Evolutionary conservation across 2,797 vertebrate species (phyloP).

Genomic region (Takifugu rubripes): DNA sequence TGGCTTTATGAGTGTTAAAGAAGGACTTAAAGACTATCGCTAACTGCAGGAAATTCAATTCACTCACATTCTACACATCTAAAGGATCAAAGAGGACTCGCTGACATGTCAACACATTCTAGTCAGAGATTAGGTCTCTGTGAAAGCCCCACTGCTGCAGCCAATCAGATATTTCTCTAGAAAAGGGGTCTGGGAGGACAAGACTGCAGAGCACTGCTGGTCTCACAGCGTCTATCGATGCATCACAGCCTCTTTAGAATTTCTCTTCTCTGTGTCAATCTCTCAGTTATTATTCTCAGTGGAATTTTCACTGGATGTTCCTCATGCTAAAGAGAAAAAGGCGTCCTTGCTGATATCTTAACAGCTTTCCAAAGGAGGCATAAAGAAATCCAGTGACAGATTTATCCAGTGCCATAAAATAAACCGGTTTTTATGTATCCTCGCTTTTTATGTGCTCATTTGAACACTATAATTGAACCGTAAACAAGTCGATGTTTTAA

Average conservation of each 20-base stretch:
- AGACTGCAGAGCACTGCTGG: constrained; percentile 47
- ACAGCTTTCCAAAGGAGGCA: constrained; percentile 68
- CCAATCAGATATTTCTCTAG: constrained; percentile 57
- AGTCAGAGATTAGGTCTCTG: constrained; percentile 16
- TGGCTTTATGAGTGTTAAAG: too few species aligned
- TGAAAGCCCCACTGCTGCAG: constrained; percentile 42
- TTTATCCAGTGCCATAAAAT: constrained; percentile 74
- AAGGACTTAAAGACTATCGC: too few species aligned
- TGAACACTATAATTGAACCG: constrained; percentile 69
- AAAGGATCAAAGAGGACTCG: constrained; percentile 6
- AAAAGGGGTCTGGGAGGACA: constrained; percentile 37
- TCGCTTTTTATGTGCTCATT: constrained; percentile 68
- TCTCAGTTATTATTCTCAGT: constrained; percentile 59
- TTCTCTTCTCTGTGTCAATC: constrained; percentile 60
- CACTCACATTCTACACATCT: constrained; percentile 5
- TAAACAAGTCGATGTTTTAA: constrained; percentile 65
- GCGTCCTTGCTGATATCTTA: constrained; percentile 61
- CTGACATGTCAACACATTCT: constrained; percentile 25
- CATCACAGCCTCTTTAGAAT: constrained; percentile 63
- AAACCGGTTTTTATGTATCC: constrained; percentile 64
- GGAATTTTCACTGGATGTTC: constrained; percentile 38
- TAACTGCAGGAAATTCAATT: too few species aligned
- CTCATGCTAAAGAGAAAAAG: constrained; percentile 59
- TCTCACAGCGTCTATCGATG: constrained; percentile 54
- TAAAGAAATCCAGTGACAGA: constrained; percentile 64